Evolutionary conservation across 2,888 invertebrate genomes (phyloP), one percentile per base, ranked within the genome.

Genomic region (Aplocera efformata): DNA sequence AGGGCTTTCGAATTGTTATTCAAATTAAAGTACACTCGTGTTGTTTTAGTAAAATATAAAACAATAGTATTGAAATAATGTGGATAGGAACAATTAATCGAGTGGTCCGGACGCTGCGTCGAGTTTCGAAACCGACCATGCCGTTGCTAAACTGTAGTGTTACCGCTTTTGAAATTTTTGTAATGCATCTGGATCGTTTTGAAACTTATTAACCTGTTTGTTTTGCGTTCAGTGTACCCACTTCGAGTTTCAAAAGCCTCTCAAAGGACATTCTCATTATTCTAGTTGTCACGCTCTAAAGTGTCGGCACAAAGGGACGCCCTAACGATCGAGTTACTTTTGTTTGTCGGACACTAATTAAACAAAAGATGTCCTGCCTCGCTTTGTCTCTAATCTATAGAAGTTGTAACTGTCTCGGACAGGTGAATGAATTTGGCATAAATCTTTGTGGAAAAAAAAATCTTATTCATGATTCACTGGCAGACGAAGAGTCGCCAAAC

Each of bases 141-240:
- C 63, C 68, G 73, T 86, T 85, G 74, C 80, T 75, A 81, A 85
- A 86, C 80, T 76, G 71, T 80, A 74, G 75, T 80, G 80, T 76
- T 81, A 77, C 82, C 76, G 79, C 85, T 85, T 84, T 82, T 73
- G 71, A 66, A 67, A 69, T 68, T 62, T 45, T 68, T 79, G 85
- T 84, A 85, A 85, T 80, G 82, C 83, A 85, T 86, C 84, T 86
- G 85, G 83, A 86, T 81, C 82, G 85, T 84, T 88, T 86, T 84
- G 84, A 84, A 86, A 88, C 78, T 72, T 81, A 84, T 86, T 84
- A 84, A 85, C 81, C 82, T 79, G 80, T 82, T 85, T 83, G 69
- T 81, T 77, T 78, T 74, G 70, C 67, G 67, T 67, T 74, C 68
- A 72, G 75, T 73, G 73, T 72, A 62, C 63, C 67, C 67, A 67